Percentiles rank a stretch among this genome's conserved stretches.
Conservation (phyloP, 2,888 invertebrate genomes). For the Chaetoderma sp. region DNA sequence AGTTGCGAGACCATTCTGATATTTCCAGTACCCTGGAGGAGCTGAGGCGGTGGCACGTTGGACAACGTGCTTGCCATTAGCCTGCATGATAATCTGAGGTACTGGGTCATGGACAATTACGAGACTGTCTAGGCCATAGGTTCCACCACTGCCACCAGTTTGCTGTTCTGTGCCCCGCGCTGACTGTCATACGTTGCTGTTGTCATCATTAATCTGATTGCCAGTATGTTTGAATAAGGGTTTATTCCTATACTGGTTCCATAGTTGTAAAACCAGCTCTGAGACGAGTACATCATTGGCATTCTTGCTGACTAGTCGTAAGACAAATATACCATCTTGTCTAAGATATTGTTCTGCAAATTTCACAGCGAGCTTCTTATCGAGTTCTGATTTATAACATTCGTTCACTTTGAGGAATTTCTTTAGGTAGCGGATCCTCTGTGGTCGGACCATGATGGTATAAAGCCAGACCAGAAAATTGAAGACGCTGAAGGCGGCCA, state of each 20-base stretch:
- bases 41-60: too few species aligned
- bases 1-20: too few species aligned
- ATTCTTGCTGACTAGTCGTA: conserved; percentile 68
- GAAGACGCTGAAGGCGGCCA: conserved; percentile 68
- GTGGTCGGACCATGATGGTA: conserved; percentile 61
- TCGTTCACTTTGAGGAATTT: conserved; percentile 63
- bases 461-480: conserved; percentile 70
- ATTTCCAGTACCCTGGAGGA: too few species aligned
- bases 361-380: conserved; percentile 62
- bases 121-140: too few species aligned
- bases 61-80: too few species aligned
- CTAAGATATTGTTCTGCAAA: conserved; percentile 67
- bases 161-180: too few species aligned
- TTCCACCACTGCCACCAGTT: too few species aligned
- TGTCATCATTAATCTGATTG: conserved; percentile 62
- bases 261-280: conserved; percentile 66
- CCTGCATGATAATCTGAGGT: too few species aligned
- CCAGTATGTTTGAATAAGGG: conserved; percentile 57
- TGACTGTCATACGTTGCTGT: conserved; percentile 65
- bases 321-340: conserved; percentile 68
- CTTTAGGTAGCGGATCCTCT: conserved; percentile 62
- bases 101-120: too few species aligned
- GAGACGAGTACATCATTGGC: conserved; percentile 69
- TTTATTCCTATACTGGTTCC: conserved; percentile 66
- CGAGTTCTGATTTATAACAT: conserved; percentile 61